phyloP scores from a whole-genome alignment of 2,797 vertebrate species.

The Lepilemur septentrionalis region DNA sequence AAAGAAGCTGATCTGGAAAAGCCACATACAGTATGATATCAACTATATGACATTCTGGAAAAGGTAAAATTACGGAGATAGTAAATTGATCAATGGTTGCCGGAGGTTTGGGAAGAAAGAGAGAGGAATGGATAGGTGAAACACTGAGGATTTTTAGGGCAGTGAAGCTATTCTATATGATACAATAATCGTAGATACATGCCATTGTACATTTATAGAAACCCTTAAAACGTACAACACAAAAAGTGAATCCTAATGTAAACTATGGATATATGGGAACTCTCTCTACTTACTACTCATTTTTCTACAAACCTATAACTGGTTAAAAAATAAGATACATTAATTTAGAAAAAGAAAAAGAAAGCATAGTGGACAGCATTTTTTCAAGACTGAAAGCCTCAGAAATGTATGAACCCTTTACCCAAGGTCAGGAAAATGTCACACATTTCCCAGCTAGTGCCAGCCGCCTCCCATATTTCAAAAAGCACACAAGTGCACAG shows the following conservation, averaged over 20 bases:
- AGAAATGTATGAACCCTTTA: neutral
- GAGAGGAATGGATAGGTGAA: neutral
- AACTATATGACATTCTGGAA: neutral
- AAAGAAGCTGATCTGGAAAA: neutral
- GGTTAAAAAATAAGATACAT: neutral
- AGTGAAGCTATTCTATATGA: neutral
- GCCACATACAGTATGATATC: rapidly evolving
- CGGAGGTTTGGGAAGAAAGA: neutral
- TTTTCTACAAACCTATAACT: neutral
- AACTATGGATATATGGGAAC: neutral
- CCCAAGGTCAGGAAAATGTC: neutral
- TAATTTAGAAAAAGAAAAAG: neutral
- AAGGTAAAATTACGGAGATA: neutral
- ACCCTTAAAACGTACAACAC: neutral
- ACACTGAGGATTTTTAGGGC: neutral
- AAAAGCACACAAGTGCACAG: neutral
- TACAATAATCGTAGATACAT: neutral
- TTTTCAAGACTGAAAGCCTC: neutral
- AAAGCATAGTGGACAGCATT: neutral
- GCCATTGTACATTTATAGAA: neutral
- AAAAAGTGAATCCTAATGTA: neutral
- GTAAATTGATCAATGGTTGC: neutral
- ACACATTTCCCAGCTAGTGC: neutral
- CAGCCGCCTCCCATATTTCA: neutral
- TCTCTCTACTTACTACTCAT: neutral